Base-by-base conservation (phyloP, 2,888 invertebrate genomes). In the Hydroisotoma schaefferi region DNA sequence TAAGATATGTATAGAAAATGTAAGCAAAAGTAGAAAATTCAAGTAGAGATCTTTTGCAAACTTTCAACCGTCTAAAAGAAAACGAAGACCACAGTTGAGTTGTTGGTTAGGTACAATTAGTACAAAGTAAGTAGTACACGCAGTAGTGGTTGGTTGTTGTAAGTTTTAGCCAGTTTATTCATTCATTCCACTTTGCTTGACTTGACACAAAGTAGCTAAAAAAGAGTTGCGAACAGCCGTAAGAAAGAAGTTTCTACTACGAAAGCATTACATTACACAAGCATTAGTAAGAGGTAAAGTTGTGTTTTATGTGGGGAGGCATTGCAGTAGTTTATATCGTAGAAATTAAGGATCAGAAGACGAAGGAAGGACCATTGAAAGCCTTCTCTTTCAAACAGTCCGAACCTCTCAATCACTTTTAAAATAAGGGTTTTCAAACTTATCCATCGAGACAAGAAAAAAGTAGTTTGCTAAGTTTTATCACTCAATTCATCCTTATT, bases 111-210 rank as follows among this genome's bases (percentile, higher is more conserved):
- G n/a, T n/a, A n/a, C n/a, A n/a, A n/a, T n/a, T n/a, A n/a, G n/a
- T n/a, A n/a, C n/a, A n/a, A n/a, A n/a, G n/a, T n/a, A n/a, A n/a
- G n/a, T n/a, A n/a, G n/a, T n/a, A n/a, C n/a, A n/a, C n/a, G n/a
- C n/a, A n/a, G n/a, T n/a, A n/a, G n/a, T n/a, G n/a, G n/a, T n/a
- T n/a, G n/a, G n/a, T n/a, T n/a, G n/a, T n/a, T n/a, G n/a, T n/a
- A n/a, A n/a, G n/a, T n/a, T n/a, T n/a, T n/a, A n/a, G n/a, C n/a
- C n/a, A n/a, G n/a, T n/a, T n/a, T n/a, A n/a, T 40, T 40, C 40
- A 40, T 40, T 40, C 40, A 40, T 40, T 40, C 40, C 40, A 40
- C n/a, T 15, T 20, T 40, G n/a, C n/a, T 40, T 40, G 40, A 40
- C 40, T 18, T 40, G 15, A 15, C 5, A 40, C n/a, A 40, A n/a